Evolutionary conservation across 2,113 vertebrate species (phyloP).

Genomic region (Prinia subflava): DNA sequence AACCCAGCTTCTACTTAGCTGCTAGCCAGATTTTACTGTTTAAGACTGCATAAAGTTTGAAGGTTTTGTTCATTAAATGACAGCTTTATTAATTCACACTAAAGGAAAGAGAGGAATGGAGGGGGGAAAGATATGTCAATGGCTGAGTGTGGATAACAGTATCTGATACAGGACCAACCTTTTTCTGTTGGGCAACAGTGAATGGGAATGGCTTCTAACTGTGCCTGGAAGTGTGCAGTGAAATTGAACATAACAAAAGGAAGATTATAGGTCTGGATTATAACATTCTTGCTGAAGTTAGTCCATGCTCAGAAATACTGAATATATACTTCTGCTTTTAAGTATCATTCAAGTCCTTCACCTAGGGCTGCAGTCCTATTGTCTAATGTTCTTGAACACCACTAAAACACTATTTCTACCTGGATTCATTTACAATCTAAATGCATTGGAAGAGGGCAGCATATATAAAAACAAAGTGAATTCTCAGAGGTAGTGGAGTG

Average conservation of each 20-base stretch:
- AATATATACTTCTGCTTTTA: background rate
- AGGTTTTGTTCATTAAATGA: background rate
- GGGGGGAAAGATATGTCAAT: accelerated
- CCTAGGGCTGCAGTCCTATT: accelerated
- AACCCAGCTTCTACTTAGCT: background rate
- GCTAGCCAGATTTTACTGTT: background rate
- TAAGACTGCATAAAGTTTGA: background rate
- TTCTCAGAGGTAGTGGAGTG: background rate
- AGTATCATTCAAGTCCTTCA: background rate
- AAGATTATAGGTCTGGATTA: background rate
- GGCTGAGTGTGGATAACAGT: background rate
- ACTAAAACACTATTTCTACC: background rate
- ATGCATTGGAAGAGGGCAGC: background rate
- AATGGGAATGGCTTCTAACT: accelerated
- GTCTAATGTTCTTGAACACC: background rate
- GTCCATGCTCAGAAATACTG: background rate
- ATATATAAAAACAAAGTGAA: background rate
- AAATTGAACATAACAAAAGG: background rate
- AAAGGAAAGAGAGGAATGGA: background rate
- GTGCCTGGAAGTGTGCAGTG: background rate
- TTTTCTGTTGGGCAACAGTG: accelerated
- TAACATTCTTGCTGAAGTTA: background rate
- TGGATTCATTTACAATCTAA: background rate
- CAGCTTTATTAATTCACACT: background rate
- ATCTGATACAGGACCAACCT: background rate